Evolutionary conservation across 2,888 invertebrate genomes (phyloP).

Genomic region (Drosophila aldrichi): DNA sequence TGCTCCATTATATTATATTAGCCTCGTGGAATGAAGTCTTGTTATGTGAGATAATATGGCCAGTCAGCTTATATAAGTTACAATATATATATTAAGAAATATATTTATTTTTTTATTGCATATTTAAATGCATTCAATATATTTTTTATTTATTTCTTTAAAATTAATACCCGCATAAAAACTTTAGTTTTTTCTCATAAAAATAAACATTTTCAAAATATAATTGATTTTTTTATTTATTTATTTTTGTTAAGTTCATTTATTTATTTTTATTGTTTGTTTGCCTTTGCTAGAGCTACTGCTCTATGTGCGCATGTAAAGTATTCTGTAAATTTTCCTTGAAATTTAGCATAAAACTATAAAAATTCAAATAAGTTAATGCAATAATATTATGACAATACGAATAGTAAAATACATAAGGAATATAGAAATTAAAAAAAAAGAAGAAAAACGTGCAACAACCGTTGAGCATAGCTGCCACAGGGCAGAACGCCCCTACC

Average conservation of each 20-base stretch:
- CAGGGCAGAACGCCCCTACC: slow-evolving; percentile 4
- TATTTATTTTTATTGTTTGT: slow-evolving; percentile 3
- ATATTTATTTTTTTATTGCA: neutral
- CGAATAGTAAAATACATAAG: slow-evolving; percentile 12
- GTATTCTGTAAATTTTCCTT: slow-evolving; percentile 63
- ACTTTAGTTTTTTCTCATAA: neutral
- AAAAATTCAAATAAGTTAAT: slow-evolving; percentile 28
- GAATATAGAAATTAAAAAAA: slow-evolving; percentile 6
- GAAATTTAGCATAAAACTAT: slow-evolving; percentile 62
- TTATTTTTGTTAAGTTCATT: neutral
- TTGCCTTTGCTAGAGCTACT: slow-evolving; percentile 5
- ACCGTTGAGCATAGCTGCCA: slow-evolving; percentile 37
- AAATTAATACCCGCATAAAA: neutral
- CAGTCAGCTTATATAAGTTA: neutral
- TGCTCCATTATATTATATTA: neutral
- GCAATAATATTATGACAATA: slow-evolving; percentile 8
- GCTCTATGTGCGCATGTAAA: slow-evolving; percentile 38
- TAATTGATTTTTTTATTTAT: neutral
- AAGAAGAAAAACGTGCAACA: slow-evolving; percentile 22
- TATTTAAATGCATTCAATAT: neutral
- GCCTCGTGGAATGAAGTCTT: too few relatives aligned
- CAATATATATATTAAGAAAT: neutral
- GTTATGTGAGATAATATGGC: too few relatives aligned
- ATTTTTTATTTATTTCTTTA: neutral
- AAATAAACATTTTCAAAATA: neutral